Evolutionary conservation across 2,797 vertebrate species (phyloP).

Genomic region (Channallabes apus): DNA sequence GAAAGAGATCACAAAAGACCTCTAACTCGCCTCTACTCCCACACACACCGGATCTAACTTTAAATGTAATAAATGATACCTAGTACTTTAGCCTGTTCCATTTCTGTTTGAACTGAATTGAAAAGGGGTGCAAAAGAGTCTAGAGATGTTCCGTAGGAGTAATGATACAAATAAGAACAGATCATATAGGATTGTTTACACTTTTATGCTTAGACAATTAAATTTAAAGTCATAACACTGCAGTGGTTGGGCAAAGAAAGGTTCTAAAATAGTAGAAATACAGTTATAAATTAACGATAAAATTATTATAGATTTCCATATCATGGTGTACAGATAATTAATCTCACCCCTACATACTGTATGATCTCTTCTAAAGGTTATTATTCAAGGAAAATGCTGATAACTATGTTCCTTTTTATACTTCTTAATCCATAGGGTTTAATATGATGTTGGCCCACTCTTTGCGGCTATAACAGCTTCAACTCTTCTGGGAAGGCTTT

Average conservation of each 20-base stretch:
- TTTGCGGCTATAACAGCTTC: too few relatives aligned
- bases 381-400: not conserved
- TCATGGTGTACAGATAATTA: not conserved
- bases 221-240: not conserved
- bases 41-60: not conserved
- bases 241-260: not conserved
- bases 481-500: too few relatives aligned
- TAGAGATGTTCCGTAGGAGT: not conserved
- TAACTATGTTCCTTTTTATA: not conserved
- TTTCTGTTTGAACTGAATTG: not conserved
- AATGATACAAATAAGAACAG: not conserved
- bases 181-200: not conserved
- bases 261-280: too few relatives aligned
- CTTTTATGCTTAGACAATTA: not conserved
- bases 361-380: not conserved
- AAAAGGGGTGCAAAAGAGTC: not conserved
- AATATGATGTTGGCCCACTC: too few relatives aligned
- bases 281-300: not conserved
- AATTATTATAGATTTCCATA: not conserved
- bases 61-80: not conserved
- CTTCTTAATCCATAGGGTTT: too few relatives aligned
- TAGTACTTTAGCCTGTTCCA: not conserved
- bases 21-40: slow-evolving; percentile 6
- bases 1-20: slow-evolving; percentile 24
- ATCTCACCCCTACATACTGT: not conserved